Base-by-base conservation (phyloP, 2,797 vertebrate genomes). In the Lutjanus argentimaculatus region DNA sequence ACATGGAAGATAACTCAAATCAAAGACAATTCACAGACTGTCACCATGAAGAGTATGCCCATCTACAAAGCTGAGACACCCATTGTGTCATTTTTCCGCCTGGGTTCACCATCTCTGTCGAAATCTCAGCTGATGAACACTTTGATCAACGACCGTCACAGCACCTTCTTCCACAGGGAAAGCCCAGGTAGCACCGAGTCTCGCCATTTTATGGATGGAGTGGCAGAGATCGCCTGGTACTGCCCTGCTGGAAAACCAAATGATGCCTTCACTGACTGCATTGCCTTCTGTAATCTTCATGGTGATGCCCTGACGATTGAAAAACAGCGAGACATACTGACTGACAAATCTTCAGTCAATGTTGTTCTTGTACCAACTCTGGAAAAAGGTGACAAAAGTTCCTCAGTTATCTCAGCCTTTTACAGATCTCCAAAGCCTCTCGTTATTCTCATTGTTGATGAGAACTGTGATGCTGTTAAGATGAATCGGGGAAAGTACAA, bases 151-250 rank as follows among this genome's bases (percentile, higher is more conserved):
- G 72, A 90, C 10, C 85, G 79, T 17, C 92, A 95, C 82, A 67
- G 25, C 53, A 93, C 92, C 3, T 95, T 94, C 81, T 94, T 90
- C 70, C 92, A 95, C 70, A 91, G 89, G 78, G 61, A 94, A 79
- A 90, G 88, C 30, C 22, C 67, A 69, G 89, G 89, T 19, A 95
- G 83, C 90, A 95, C 81, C 77, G 91, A 81, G 55, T 84, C 86
- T 58, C 52, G 86, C 10, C 51, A 95, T 68, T 67, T 96, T 84
- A 91, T 95, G 92, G 92, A 91, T 13, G 95, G 95, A 2, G 79
- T 95, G 10, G 95, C 94, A 77, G 96, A 97, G 92, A 93, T 97
- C n/a, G 90, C 93, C 72, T 97, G 96, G 96, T 97, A 94, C 81
- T 92, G 77, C 57, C 91, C 93, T 40, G 84, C 87, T 77, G 92